Evolutionary conservation across 23 tunicate genomes (phyloP).

Genomic region (Ascidia mentula): DNA sequence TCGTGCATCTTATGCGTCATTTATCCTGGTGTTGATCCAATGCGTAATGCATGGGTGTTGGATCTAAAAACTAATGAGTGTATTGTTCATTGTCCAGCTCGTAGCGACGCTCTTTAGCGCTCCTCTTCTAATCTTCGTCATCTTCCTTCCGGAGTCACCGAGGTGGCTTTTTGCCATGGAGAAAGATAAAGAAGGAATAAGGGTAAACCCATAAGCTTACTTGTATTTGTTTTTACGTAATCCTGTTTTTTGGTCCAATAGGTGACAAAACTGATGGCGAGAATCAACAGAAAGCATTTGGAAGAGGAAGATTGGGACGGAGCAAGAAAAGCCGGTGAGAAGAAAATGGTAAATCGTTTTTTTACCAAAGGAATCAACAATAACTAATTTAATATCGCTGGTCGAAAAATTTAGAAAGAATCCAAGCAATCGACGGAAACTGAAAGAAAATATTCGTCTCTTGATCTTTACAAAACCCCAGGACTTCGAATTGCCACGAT

Average conservation of each 20-base stretch:
- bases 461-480: constrained; percentile 41
- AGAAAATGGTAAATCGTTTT: background rate
- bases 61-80: too few relatives aligned
- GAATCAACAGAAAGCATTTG: constrained; percentile 25
- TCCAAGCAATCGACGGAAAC: background rate
- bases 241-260: too few relatives aligned
- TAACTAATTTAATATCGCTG: too few relatives aligned
- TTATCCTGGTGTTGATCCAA: too few relatives aligned
- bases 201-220: too few relatives aligned
- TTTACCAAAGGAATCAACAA: too few relatives aligned
- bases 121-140: background rate
- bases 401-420: background rate
- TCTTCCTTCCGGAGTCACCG: constrained; percentile 11
- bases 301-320: constrained; percentile 41
- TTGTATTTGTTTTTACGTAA: too few relatives aligned
- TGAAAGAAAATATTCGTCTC: constrained; percentile 7
- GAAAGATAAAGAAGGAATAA: constrained; percentile 31
- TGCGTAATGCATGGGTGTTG: too few relatives aligned
- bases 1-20: too few relatives aligned
- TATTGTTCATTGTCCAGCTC: too few relatives aligned
- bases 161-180: constrained; percentile 19
- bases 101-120: background rate
- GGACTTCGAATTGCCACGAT: constrained; percentile 38
- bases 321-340: constrained; percentile 26
- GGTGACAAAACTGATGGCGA: constrained; percentile 27